Base-by-base conservation (phyloP, 1,140 invertebrate genomes). In the Conus betulinus region DNA sequence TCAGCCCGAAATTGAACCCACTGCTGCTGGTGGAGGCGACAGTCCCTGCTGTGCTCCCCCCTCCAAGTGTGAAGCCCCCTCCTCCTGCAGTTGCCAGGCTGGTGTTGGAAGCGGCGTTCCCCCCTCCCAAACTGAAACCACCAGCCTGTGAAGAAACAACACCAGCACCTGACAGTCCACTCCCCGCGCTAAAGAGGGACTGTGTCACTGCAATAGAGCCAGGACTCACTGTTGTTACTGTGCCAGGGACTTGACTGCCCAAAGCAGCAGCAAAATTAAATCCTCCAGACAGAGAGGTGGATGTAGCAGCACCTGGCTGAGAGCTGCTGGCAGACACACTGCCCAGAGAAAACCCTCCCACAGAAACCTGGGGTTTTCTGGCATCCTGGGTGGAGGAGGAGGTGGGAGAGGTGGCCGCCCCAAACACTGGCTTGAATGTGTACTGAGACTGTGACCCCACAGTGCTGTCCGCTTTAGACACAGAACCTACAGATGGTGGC, bases 251-350 rank as follows among this genome's bases (percentile, higher is more conserved):
- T 7, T 51, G 39, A 25, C 57, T 20, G 67, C 60, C 7, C 53
- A 60, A 79, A 1, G 27, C 51, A 27, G 27, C 84, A 23, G 53
- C 84, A 71, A 85, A 85, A 51, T 60, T 71, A 51, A 85, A 85
- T 11, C 84, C 84, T 15, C 84, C 84, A n/a, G 84, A 6, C 10
- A 60, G 1, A 7, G 55, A 27, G 27, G 55, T 25, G 52, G 52
- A 6, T 23, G 10, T 39, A 23, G 52, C 57, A 25, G 60, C 71
- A 53, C 27, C 55, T 27, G 78, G 51, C 13, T 4, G 55, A 55
- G 25, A 23, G 55, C 53, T 27, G 6, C n/a, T 6, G 11, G 51
- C 8, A 20, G 23, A 63, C 17, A 20, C 53, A 13, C 27, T 53
- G 7, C 74, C 39, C 17, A 53, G 23, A 25, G 23, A 78, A n/a